Conservation (phyloP, 2,113 vertebrate genomes). For the Ptyas mucosa region DNA sequence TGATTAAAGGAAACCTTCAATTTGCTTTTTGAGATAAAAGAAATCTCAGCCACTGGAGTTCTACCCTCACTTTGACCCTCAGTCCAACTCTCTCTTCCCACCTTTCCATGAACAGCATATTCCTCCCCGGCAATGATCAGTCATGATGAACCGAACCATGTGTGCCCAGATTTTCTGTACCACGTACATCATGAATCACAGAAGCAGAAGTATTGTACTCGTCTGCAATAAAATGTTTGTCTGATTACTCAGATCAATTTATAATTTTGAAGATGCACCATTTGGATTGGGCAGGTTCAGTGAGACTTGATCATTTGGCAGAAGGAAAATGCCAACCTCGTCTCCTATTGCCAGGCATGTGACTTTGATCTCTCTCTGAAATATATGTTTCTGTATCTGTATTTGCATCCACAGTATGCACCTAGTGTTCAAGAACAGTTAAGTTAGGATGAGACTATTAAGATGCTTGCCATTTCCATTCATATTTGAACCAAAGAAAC, state of each 20-base stretch:
- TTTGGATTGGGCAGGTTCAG: background rate
- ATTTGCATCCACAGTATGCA: background rate
- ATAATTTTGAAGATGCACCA: background rate
- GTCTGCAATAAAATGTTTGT: background rate
- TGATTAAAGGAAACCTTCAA: background rate
- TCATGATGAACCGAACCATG: background rate
- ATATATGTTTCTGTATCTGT: background rate
- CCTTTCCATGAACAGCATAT: background rate
- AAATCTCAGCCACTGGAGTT: background rate
- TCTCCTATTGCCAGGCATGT: background rate
- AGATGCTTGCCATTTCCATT: background rate
- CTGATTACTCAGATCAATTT: background rate
- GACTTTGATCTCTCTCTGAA: background rate
- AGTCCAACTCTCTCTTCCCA: background rate
- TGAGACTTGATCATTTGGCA: background rate
- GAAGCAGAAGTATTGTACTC: background rate
- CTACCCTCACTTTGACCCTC: too few relatives aligned
- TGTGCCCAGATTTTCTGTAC: background rate
- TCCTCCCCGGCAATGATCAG: background rate
- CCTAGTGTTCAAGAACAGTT: background rate
- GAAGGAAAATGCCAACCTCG: background rate
- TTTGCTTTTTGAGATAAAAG: background rate
- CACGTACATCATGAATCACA: background rate
- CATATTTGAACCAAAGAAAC: background rate
- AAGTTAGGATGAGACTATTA: background rate